These are phyloP conservation scores for Cistogaster globosa DNA, from an alignment of 2,888 invertebrate genomes.

Conservation along the genomic window DNA sequence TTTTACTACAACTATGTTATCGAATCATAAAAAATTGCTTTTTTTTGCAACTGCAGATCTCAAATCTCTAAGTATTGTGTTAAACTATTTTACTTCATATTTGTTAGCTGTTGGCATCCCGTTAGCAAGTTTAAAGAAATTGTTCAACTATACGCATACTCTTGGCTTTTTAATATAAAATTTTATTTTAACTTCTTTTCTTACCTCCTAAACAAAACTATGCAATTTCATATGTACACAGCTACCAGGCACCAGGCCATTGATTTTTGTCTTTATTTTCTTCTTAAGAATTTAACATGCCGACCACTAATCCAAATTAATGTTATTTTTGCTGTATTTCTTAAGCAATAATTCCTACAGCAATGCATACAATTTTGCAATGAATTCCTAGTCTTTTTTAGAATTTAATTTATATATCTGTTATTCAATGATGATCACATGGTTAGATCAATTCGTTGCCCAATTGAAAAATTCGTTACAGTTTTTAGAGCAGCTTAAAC, in stretches of 20 bases:
- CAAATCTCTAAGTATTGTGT: not conserved
- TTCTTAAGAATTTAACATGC: conserved; percentile 42
- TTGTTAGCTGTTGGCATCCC: not conserved
- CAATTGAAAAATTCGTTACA: conserved; percentile 72
- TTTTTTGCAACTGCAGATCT: too few relatives aligned
- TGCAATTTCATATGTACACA: not conserved
- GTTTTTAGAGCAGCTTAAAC: conserved; percentile 69
- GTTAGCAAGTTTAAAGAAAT: not conserved
- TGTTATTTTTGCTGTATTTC: too few relatives aligned
- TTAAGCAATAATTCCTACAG: not conserved
- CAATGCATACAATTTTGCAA: conserved; percentile 54
- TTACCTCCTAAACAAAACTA: too few relatives aligned
- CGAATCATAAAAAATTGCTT: too few relatives aligned
- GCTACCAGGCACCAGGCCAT: conserved; percentile 52
- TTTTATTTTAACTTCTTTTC: not conserved
- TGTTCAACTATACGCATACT: too few relatives aligned
- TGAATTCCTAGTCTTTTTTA: conserved; percentile 31
- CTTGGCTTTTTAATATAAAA: not conserved
- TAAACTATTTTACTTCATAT: not conserved
- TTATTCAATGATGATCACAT: conserved; percentile 67
- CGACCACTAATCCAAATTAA: conserved; percentile 27
- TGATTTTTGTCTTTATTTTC: not conserved
- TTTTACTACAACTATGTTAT: too few relatives aligned
- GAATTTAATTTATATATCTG: conserved; percentile 64
- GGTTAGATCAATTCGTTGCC: conserved; percentile 71